Percentiles rank a stretch among this genome's conserved stretches.
phyloP scores from a whole-genome alignment of 2,888 invertebrate genomes.

The Callinectes sapidus region DNA sequence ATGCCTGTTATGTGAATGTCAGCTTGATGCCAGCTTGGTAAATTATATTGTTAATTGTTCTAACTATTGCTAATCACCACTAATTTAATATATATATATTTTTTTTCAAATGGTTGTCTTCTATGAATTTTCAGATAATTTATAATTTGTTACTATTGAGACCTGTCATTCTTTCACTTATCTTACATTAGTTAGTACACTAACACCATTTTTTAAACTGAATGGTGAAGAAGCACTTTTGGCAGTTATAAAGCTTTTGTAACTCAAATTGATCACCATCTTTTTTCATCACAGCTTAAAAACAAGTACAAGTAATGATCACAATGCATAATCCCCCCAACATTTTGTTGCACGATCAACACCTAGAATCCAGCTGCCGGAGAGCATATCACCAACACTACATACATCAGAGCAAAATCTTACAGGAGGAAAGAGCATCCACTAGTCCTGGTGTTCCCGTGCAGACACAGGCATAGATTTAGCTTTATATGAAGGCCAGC shows the following conservation, averaged over 20 bases:
- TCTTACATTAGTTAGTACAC: not conserved
- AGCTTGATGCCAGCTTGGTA: not conserved
- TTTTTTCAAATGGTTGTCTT: not conserved
- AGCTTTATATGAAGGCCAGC: constrained; percentile 78
- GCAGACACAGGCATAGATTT: constrained; percentile 56
- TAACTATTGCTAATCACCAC: not conserved
- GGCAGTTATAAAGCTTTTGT: constrained; percentile 9
- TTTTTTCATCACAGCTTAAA: not conserved
- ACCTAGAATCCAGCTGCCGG: not conserved
- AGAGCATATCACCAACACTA: not conserved
- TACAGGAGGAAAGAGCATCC: not conserved
- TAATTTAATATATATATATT: too few species aligned
- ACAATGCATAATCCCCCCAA: not conserved
- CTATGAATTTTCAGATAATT: not conserved
- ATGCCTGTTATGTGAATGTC: not conserved
- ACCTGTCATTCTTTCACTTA: not conserved
- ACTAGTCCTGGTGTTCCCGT: constrained; percentile 52
- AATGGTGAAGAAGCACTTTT: not conserved
- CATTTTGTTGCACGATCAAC: not conserved
- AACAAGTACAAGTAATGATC: not conserved
- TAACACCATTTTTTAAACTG: not conserved
- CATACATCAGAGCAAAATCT: not conserved
- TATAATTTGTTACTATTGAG: not conserved
- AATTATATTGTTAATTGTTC: not conserved
- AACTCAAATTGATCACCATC: not conserved